phyloP scores from a whole-genome alignment of 1,140 invertebrate species.

The Xylocopa sonorina region DNA sequence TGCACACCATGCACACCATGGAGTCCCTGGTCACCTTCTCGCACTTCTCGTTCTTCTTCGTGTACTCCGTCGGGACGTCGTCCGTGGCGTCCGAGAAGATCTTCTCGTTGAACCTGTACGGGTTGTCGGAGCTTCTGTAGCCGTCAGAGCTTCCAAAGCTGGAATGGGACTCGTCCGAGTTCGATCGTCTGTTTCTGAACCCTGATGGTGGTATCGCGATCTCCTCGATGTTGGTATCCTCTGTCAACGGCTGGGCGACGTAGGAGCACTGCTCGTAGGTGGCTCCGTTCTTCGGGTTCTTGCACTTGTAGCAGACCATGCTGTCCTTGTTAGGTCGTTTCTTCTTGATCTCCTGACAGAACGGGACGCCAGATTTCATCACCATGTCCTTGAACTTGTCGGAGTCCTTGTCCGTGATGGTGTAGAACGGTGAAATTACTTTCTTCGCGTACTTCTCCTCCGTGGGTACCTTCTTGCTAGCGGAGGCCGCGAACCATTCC shows the following conservation, averaged over 20 bases:
- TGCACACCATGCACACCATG: slow-evolving; percentile 87
- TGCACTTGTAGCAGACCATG: slow-evolving; percentile 84
- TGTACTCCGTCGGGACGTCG: slow-evolving; percentile 49
- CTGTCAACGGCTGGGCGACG: slow-evolving; percentile 85
- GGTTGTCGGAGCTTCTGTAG: background rate
- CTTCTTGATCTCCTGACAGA: slow-evolving; percentile 66
- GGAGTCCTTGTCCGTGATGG: slow-evolving; percentile 46
- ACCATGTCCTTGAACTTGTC: slow-evolving; percentile 54
- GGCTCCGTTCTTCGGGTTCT: slow-evolving; percentile 86
- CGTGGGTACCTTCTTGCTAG: slow-evolving; percentile 60
- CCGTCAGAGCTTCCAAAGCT: background rate
- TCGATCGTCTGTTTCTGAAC: slow-evolving; percentile 37
- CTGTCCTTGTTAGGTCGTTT: slow-evolving; percentile 65
- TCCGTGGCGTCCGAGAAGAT: slow-evolving; percentile 68
- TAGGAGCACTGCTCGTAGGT: slow-evolving; percentile 89
- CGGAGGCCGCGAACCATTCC: background rate
- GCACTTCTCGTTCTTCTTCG: slow-evolving; percentile 78
- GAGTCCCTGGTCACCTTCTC: slow-evolving; percentile 85
- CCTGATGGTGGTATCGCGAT: background rate
- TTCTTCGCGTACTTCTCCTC: slow-evolving; percentile 73
- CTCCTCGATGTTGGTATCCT: slow-evolving; percentile 78
- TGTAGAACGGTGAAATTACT: slow-evolving; percentile 51
- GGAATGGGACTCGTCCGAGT: background rate
- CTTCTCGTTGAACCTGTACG: slow-evolving; percentile 73
- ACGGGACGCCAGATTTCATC: slow-evolving; percentile 61